Evolutionary conservation across 1,140 invertebrate species (phyloP), one percentile per base, ranked within the genome.

Genomic region (Orussus abietinus): DNA sequence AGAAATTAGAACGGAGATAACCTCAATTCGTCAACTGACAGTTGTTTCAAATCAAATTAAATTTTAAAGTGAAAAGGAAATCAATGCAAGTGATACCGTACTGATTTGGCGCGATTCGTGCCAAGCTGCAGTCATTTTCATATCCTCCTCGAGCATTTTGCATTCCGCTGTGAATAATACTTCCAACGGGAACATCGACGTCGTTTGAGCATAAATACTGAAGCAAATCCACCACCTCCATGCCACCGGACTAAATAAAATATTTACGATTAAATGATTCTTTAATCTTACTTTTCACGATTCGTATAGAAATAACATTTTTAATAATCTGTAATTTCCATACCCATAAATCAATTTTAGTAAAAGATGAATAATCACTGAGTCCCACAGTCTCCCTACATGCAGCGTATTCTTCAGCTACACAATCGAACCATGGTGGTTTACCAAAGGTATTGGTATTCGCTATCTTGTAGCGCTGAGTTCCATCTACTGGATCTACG

Each of bases 111-210:
- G 87, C 80, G 17, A 97, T 79, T 41, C 95, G 76, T 3, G 90
- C 90, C 32, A 99, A 73, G 52, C 91, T 96, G 72, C 94, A 98
- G 74, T 99, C 96, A 67, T 98, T 98, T 75, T 98, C 95, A 71
- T 98, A 98, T 11, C 96, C 96, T 10, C 96, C 96, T 7, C 79
- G 75, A 53, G 82, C 74, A 72, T 98, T 98, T 70, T 98, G 95
- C 94, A 99, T 97, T 41, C 96, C 96, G 4, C 96, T 98, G 58
- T 98, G 96, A 49, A 96, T 91, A 42, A 98, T 95, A 55, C 88
- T 87, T 15, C 94, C 96, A 20, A 95, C 78, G 1, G 92, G 89
- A 6, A 96, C 89, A 69, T 98, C 90, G 11, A 99, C 89, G 72
- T 98, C 88, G 69, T 97, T 98, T 15, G 93, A 96, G 64, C 96